Base-by-base conservation (phyloP, 2,113 vertebrate genomes). In the Elephantulus edwardii region DNA sequence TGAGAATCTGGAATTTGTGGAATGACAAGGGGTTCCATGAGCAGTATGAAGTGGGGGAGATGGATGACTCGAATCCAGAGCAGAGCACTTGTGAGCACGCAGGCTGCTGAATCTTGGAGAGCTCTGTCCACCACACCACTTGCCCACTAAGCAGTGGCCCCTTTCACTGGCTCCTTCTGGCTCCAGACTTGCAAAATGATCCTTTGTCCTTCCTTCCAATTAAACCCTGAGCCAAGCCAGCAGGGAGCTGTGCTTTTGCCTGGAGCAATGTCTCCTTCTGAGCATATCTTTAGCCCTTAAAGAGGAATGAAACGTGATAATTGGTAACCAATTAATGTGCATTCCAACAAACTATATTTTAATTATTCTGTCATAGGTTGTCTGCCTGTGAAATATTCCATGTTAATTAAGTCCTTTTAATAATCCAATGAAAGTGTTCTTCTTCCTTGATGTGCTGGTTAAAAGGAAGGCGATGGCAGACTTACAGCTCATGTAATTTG, bases 351-450 rank as follows among this genome's bases (percentile, higher is more conserved):
- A 97, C 91, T 95, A 64, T 95, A 93, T 96, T 97, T 96, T 97
- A 98, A 97, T 98, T 97, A 97, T 94, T 95, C 93, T 97, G 95
- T 89, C 96, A 88, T 85, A 96, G 95, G 93, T 89, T 94, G 94
- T 95, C 96, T 96, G 93, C 83, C 88, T 93, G 95, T 95, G 92
- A 96, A 96, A 93, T 82, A 96, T 79, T 93, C 89, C 91, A 76
- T 96, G 96, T 96, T 96, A 97, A 97, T 97, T 96, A 90, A 96
- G 92, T 93, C 93, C 80, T 94, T 95, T 94, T 92, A 95, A 95
- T 92, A 87, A 74, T 46, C 89, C 94, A 46, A 1, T 38, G 82
- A 93, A 88, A 66, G 83, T 17, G 50, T 79, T 76, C 44, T 44
- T 93, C 92, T 85, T 90, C 80, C 80, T 92, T 91, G 89, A 95